Evolutionary conservation across 1,140 invertebrate species (phyloP).

Genomic region (Euschistus heros): DNA sequence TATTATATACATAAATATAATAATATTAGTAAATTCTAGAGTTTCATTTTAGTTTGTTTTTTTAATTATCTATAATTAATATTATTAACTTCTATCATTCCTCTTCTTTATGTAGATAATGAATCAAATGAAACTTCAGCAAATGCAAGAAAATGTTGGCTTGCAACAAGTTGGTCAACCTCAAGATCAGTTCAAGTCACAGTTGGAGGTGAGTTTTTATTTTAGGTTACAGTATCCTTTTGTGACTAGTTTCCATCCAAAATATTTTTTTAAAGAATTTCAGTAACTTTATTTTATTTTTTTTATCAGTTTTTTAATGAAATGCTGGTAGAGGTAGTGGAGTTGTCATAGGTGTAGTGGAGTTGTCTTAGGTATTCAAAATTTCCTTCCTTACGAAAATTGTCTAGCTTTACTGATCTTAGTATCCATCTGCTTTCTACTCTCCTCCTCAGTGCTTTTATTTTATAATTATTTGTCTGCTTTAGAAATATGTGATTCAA

Average conservation of each 20-base stretch:
- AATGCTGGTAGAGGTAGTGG: too few relatives aligned
- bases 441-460: too few relatives aligned
- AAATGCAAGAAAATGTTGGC: slow-evolving; percentile 60
- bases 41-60: background rate
- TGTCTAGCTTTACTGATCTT: too few relatives aligned
- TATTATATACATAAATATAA: too few relatives aligned
- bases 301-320: too few relatives aligned
- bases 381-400: too few relatives aligned
- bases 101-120: slow-evolving; percentile 37
- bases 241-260: background rate
- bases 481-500: too few relatives aligned
- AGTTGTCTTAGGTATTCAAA: too few relatives aligned
- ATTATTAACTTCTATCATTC: background rate
- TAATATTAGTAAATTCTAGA: too few relatives aligned
- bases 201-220: slow-evolving; percentile 47
- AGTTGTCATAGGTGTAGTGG: too few relatives aligned
- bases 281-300: background rate
- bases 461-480: too few relatives aligned
- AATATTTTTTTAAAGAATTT: background rate
- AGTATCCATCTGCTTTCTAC: too few relatives aligned
- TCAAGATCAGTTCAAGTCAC: slow-evolving; percentile 65
- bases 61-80: slow-evolving; percentile 8
- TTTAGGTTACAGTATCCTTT: slow-evolving; percentile 1
- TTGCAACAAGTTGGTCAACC: slow-evolving; percentile 50
- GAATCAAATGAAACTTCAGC: slow-evolving; percentile 47